Evolutionary conservation across 2,888 invertebrate species (phyloP).

Genomic region (Phoenoteleia sp.): DNA sequence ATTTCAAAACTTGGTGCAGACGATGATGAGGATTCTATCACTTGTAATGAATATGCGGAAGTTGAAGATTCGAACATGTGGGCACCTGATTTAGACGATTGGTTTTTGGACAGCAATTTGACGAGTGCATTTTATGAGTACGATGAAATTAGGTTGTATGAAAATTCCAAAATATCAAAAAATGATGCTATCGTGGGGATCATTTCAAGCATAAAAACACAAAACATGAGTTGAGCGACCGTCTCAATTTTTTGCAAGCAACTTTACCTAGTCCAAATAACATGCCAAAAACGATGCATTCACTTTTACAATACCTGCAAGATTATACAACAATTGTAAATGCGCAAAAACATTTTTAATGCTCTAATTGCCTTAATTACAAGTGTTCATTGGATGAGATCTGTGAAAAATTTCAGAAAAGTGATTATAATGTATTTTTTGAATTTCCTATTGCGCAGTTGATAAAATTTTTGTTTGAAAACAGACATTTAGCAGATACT

Average conservation of each 20-base stretch:
- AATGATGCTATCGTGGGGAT: not conserved
- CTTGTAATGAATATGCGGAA: too few species aligned
- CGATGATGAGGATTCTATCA: too few species aligned
- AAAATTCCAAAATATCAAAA: slow-evolving; percentile 1
- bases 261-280: slow-evolving; percentile 26
- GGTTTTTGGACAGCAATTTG: too few species aligned
- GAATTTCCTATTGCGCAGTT: not conserved
- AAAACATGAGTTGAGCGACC: slow-evolving; percentile 19
- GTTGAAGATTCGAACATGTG: too few species aligned
- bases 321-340: slow-evolving; percentile 10
- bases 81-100: too few species aligned
- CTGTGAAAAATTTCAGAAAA: not conserved
- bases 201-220: slow-evolving; percentile 27
- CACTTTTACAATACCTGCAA: slow-evolving; percentile 17
- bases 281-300: slow-evolving; percentile 1
- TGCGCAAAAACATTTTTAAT: slow-evolving; percentile 19
- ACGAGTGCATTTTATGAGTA: too few species aligned
- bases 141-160: too few species aligned
- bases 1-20: too few species aligned
- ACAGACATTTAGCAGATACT: slow-evolving; percentile 3
- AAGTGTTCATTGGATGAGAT: not conserved
- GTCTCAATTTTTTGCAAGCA: slow-evolving; percentile 2
- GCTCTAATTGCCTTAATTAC: slow-evolving; percentile 4
- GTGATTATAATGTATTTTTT: not conserved
- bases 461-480: slow-evolving; percentile 8